These are phyloP conservation scores for Tetragonula clypearis DNA, from an alignment of 1,140 invertebrate genomes.

Conservation along the genomic window DNA sequence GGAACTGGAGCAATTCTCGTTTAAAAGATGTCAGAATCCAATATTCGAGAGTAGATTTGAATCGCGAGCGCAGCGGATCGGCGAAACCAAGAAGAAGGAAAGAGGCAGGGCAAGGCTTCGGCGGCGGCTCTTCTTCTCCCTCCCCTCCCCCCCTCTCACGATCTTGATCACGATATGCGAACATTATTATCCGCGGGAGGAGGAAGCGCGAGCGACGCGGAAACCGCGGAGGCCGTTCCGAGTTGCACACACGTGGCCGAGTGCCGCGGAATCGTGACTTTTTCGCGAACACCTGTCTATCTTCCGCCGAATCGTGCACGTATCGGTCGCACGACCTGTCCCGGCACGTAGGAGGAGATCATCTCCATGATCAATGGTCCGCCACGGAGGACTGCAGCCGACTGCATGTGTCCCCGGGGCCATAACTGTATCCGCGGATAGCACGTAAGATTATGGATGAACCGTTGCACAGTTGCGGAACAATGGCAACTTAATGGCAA, in stretches of 20 bases:
- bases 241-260: conserved; percentile 60
- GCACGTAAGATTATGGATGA: conserved; percentile 71
- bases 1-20: no score
- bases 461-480: conserved; percentile 73
- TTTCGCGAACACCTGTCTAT: conserved; percentile 70
- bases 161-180: conserved; percentile 48
- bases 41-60: neutral
- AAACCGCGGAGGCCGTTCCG: conserved; percentile 55
- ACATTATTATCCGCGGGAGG: conserved; percentile 44
- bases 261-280: conserved; percentile 64
- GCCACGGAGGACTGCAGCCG: conserved; percentile 51
- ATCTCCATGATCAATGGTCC: conserved; percentile 72
- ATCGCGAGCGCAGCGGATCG: neutral
- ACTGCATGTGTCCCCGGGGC: conserved; percentile 68
- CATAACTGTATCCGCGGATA: conserved; percentile 73
- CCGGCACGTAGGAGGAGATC: conserved; percentile 64
- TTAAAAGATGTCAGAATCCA: no score
- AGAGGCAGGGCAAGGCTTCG: conserved; percentile 3
- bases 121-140: neutral
- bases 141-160: neutral
- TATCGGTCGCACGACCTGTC: conserved; percentile 70
- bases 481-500: conserved; percentile 73
- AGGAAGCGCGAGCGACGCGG: conserved; percentile 38
- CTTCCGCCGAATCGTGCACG: conserved; percentile 67
- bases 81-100: neutral